Base-by-base conservation (phyloP, 2,113 vertebrate species). In the Neotoma lepida region DNA sequence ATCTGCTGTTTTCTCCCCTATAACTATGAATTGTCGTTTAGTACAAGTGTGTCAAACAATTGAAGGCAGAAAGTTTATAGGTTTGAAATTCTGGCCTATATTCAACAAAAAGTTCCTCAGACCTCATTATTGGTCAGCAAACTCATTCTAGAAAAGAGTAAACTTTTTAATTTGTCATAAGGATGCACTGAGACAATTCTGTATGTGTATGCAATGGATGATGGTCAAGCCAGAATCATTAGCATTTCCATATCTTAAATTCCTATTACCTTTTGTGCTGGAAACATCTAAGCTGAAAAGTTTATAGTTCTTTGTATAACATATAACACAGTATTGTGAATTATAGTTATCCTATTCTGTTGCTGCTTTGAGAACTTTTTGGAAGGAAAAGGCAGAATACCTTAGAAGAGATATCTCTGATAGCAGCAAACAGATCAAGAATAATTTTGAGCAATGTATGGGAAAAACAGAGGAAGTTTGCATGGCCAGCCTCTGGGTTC, bases 131-230 rank as follows among this genome's bases (percentile, higher is more conserved):
- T 17, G 41, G 9, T 61, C n/a, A 97, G 33, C 15, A 80, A 10
- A 68, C 14, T 94, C 86, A 84, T 84, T 80, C 12, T 96, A 78
- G 61, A 33, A 86, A 39, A 51, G 63, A 17, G 7, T 76, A n/a
- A 87, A 35, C 30, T 8, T 85, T 85, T 76, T 61, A n/a, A 56
- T 68, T 70, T 86, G 17, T 49, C 35, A 13, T 61, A 49, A 76
- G 20, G 33, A 41, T 86, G 26, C 24, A 63, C 20, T 14, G 46
- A 56, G 7, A 46, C 85, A 49, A 70, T 1, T 76, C 7, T 15
- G 33, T 58, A 17, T 78, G 4, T 85, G 30, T 46, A n/a, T 24
- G 49, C 4, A 70, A 49, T 26, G 8, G n/a, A 6, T 33, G 30
- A 49, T 39, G 61, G 64, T 49, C 20, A 86, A 58, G n/a, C 28